phyloP scores from a whole-genome alignment of 2,888 invertebrate species.

The Xanthostigma xanthostigma region DNA sequence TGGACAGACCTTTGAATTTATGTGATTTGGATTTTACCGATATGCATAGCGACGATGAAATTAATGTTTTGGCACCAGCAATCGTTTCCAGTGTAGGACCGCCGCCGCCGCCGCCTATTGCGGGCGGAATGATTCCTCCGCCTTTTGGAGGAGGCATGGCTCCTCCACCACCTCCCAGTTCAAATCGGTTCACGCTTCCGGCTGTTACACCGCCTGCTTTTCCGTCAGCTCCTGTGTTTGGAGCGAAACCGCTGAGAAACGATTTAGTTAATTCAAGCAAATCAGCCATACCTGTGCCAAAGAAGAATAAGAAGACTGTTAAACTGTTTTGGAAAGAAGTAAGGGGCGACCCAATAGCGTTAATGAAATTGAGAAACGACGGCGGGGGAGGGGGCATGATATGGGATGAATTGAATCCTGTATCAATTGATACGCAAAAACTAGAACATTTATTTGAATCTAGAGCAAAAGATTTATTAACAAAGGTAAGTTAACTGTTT shows the following conservation, averaged over 20 bases:
- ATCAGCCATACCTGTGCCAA: conserved; percentile 35
- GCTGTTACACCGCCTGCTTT: conserved; percentile 26
- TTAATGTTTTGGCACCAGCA: conserved; percentile 55
- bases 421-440: conserved; percentile 80
- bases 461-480: conserved; percentile 83
- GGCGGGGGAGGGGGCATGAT: conserved; percentile 46
- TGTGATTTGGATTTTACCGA: conserved; percentile 97
- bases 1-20: conserved; percentile 61
- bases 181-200: conserved; percentile 11
- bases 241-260: conserved; percentile 16
- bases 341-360: conserved; percentile 56
- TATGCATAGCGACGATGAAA: conserved; percentile 75
- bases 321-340: conserved; percentile 98
- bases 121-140: conserved; percentile 33
- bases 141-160: conserved; percentile 31
- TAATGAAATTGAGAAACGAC: conserved; percentile 31
- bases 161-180: conserved; percentile 31
- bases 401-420: conserved; percentile 81
- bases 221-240: conserved; percentile 35
- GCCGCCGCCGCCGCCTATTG: conserved; percentile 65
- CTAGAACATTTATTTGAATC: conserved; percentile 95
- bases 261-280: conserved; percentile 17
- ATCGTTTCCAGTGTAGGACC: conserved; percentile 51
- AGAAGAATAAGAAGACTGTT: conserved; percentile 90
- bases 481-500: conserved; percentile 53